Evolutionary conservation across 2,888 invertebrate species (phyloP).

Genomic region (Yponomeuta plumbellus): DNA sequence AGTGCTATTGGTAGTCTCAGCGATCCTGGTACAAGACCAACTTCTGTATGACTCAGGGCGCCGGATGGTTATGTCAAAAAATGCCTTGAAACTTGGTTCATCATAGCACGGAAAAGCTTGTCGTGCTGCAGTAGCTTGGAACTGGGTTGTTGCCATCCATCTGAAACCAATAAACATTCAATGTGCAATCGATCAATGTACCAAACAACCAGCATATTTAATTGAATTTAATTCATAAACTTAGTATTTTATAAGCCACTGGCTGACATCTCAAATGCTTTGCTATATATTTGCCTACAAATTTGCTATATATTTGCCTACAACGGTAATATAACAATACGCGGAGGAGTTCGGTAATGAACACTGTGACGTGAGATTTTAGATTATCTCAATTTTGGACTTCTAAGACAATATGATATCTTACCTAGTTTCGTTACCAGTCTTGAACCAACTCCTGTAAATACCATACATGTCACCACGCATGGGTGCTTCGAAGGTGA

Average conservation of each 20-base stretch:
- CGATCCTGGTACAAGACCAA: conserved; percentile 78
- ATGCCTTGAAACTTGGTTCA: conserved; percentile 89
- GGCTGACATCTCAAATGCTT: too few species aligned
- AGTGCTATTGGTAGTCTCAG: conserved; percentile 26
- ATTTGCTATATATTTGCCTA: too few species aligned
- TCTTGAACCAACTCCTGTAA: conserved; percentile 59
- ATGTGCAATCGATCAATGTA: neutral
- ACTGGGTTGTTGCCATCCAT: conserved; percentile 81
- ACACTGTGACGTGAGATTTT: too few species aligned
- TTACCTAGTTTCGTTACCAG: conserved; percentile 41
- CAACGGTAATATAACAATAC: too few species aligned
- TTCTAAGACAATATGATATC: neutral
- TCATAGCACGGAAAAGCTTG: conserved; percentile 88
- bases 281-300: too few species aligned
- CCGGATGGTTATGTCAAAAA: conserved; percentile 81
- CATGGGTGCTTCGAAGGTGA: conserved; percentile 43
- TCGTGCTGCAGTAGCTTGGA: conserved; percentile 81
- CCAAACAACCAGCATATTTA: neutral
- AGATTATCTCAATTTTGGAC: neutral
- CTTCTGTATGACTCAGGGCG: conserved; percentile 65
- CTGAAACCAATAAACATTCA: conserved; percentile 36
- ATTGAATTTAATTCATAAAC: neutral
- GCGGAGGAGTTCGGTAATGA: too few species aligned
- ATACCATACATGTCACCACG: conserved; percentile 64
- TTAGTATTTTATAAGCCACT: neutral